These are phyloP conservation scores for Vicugna pacos DNA, from an alignment of 2,113 vertebrate genomes.

Conservation along the genomic window DNA sequence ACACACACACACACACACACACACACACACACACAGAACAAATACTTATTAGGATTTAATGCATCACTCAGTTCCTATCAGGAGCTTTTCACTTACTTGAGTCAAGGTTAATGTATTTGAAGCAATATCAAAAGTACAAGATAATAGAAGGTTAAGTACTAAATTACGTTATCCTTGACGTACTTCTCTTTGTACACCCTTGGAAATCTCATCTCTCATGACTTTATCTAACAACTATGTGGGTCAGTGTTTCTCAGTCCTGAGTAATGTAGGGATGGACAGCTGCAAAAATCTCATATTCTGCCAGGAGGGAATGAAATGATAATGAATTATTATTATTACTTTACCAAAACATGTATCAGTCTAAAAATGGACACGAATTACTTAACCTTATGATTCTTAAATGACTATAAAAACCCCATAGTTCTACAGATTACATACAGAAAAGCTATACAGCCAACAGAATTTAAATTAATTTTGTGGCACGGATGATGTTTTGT, in stretches of 20 bases:
- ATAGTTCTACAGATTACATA: slow-evolving; percentile 29
- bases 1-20: neutral
- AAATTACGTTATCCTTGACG: slow-evolving; percentile 57
- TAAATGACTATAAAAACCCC: neutral
- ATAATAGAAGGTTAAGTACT: slow-evolving; percentile 43
- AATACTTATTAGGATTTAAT: neutral
- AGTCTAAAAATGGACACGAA: slow-evolving; percentile 4
- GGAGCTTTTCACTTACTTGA: neutral
- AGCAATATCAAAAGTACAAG: slow-evolving; percentile 43
- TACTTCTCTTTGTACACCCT: slow-evolving; percentile 28
- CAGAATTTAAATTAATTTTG: neutral
- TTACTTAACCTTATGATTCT: neutral
- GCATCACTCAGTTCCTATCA: neutral
- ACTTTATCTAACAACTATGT: slow-evolving; percentile 66
- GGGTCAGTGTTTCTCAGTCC: slow-evolving; percentile 52
- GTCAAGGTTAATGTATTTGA: slow-evolving; percentile 62
- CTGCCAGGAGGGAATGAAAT: slow-evolving; percentile 16
- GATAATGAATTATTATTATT: neutral
- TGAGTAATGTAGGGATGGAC: neutral
- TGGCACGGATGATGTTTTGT: neutral
- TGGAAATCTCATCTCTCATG: slow-evolving; percentile 47
- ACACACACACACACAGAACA: neutral
- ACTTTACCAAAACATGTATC: neutral
- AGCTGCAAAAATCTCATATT: slow-evolving; percentile 1
- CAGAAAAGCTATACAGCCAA: neutral